Base-by-base conservation (phyloP, 2,888 invertebrate genomes). In the Aleiodes leptofemur region DNA sequence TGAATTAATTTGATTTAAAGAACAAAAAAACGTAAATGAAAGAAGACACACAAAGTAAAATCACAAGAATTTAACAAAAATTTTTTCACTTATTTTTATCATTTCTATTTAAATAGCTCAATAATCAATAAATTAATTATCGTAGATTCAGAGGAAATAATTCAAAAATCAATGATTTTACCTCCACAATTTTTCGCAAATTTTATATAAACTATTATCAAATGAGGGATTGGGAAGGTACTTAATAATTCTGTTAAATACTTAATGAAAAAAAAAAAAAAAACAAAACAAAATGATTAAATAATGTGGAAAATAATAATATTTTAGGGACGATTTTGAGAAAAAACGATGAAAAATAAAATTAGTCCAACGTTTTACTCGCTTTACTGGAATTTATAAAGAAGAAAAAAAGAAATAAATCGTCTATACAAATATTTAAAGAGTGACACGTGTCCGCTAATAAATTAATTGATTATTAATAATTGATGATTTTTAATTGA, bases 401-500 rank as follows among this genome's bases (percentile, higher is more conserved):
- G 23, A 23, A 23, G 23, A 23, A 23, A 23, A 23, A 23, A 23
- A 23, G 16, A 11, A 11, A 56, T 13, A 7, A 56, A 56, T 51
- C 38, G 70, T 56, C 55, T 55, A 70, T 56, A 56, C 48, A 59
- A 57, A 50, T 50, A 48, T 59, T 71, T 56, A 70, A 34, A 48
- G 23, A 23, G 31, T 48, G 50, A 31, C 48, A 50, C 29, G 59
- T 59, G 59, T 71, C 71, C 71, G 71, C 51, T 48, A 50, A 71
- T 71, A 31, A 68, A 59, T 71, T 50, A 59, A 50, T 48, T 50
- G 57, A 56, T 23, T 38, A 70, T 70, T 70, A 56, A 70, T 70
- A 56, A 70, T 70, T 70, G 43, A 56, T 70, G 23, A 57, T 56
- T 43, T 34, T 57, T 70, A 43, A 64, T 64, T 14, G 43, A 38